Evolutionary conservation across 2,113 vertebrate species (phyloP).

Genomic region (Clarias batrachus): DNA sequence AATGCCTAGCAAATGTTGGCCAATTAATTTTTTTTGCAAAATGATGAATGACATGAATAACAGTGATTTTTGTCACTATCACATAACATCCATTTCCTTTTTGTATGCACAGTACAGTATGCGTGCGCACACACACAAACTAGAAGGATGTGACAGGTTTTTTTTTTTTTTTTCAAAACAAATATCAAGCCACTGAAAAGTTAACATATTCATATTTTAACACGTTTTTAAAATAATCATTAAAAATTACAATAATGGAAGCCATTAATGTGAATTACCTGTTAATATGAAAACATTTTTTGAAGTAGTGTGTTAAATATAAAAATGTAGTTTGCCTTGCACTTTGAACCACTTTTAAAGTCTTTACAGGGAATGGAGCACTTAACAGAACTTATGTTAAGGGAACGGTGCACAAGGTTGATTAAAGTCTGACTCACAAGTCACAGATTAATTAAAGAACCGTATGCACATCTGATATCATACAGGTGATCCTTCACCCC

Average conservation of each 20-base stretch:
- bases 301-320: background rate
- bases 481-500: slow-evolving; percentile 16
- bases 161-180: no score
- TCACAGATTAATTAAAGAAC: slow-evolving; percentile 5
- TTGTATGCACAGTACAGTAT: background rate
- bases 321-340: background rate
- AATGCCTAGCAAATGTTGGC: no score
- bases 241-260: background rate
- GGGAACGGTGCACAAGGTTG: background rate
- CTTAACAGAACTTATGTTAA: background rate
- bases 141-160: no score
- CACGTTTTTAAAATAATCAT: background rate
- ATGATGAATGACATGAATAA: background rate
- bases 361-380: background rate
- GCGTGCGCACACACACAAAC: background rate
- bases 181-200: background rate
- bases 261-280: background rate
- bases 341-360: background rate
- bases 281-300: background rate
- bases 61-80: background rate
- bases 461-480: background rate
- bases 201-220: background rate
- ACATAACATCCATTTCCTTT: background rate
- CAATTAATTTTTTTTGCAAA: background rate
- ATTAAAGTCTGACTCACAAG: background rate